Percentiles rank a stretch among this genome's conserved stretches.
Evolutionary conservation across 2,113 vertebrate species (phyloP).

Genomic region (Halichoeres trimaculatus): DNA sequence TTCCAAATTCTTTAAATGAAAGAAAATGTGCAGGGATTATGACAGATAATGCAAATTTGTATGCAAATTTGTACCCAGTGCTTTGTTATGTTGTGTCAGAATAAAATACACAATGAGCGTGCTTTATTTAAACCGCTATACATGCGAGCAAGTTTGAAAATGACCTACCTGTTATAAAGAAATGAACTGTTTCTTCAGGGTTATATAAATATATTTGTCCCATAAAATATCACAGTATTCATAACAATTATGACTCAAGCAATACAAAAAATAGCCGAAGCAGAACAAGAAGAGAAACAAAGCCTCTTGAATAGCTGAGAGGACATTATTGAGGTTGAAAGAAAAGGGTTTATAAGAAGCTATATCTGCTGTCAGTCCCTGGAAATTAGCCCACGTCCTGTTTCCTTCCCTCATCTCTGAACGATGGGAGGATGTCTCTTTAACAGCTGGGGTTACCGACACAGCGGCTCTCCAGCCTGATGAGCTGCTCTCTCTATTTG

Average conservation of each 20-base stretch:
- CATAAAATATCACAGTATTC: constrained; percentile 1
- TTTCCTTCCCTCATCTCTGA: constrained; percentile 63
- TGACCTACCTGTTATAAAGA: too few species aligned
- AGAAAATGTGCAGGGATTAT: constrained; percentile 34
- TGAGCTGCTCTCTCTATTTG: constrained; percentile 78
- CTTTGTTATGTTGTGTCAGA: constrained; percentile 6
- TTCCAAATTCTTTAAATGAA: constrained; percentile 37
- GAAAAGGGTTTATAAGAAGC: constrained; percentile 37
- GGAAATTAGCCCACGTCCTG: constrained; percentile 52
- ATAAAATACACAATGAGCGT: background rate
- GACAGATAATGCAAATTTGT: constrained; percentile 39
- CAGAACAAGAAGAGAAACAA: constrained; percentile 10
- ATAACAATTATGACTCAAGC: background rate
- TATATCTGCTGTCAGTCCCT: constrained; percentile 53
- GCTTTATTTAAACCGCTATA: background rate
- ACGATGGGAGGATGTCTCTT: constrained; percentile 65
- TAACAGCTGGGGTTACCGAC: constrained; percentile 75
- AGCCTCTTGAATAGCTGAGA: constrained; percentile 19
- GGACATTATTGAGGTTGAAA: constrained; percentile 10
- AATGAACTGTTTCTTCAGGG: too few species aligned
- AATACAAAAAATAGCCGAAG: background rate
- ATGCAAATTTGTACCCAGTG: constrained; percentile 2
- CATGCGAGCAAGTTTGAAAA: too few species aligned
- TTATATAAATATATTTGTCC: too few species aligned
- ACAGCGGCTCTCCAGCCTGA: constrained; percentile 61